Base-by-base conservation (phyloP, 2,113 vertebrate species). In the Prolemur simus region DNA sequence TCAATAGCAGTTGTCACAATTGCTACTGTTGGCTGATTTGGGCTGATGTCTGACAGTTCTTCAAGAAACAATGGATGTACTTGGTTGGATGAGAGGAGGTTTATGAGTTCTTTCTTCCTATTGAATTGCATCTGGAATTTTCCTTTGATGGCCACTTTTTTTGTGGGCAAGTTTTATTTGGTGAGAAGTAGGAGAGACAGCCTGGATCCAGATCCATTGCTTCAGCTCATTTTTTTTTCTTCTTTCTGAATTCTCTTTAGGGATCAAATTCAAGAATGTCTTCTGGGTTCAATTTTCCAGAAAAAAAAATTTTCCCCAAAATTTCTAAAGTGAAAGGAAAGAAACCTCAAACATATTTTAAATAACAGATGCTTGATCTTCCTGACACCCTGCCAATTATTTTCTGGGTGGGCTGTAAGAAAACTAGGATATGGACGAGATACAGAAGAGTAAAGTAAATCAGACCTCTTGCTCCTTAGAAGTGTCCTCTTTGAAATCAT, bases 401-500 rank as follows among this genome's bases (percentile, higher is more conserved):
- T 85, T 92, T 88, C 96, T 95, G 94, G 91, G 91, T 95, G 94
- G 92, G 85, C 73, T 83, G 20, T 66, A 60, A 96, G 89, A 94
- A 97, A 92, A 87, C n/a, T 45, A 45, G 73, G 11, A 56, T 21
- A 29, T 45, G 64, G 32, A 92, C 21, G 20, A 80, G 90, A 89
- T 45, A 58, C 69, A 89, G 58, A 88, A 49, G 56, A 88, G 42
- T 56, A 63, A 85, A 94, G n/a, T 58, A 32, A 89, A 52, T 49
- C 85, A 86, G 42, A 29, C 60, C 87, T 92, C 64, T 58, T 39
- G 37, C 47, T 92, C 73, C 91, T 78, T 29, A 69, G 45, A 89
- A 90, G 69, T 39, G 37, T 76, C 66, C 66, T 96, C 69, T 84
- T 87, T 87, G 73, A 94, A 92, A 86, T 78, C 52, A 15, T 0